Conservation (phyloP, 1,140 invertebrate species). For the Drosophila chauvacae region DNA sequence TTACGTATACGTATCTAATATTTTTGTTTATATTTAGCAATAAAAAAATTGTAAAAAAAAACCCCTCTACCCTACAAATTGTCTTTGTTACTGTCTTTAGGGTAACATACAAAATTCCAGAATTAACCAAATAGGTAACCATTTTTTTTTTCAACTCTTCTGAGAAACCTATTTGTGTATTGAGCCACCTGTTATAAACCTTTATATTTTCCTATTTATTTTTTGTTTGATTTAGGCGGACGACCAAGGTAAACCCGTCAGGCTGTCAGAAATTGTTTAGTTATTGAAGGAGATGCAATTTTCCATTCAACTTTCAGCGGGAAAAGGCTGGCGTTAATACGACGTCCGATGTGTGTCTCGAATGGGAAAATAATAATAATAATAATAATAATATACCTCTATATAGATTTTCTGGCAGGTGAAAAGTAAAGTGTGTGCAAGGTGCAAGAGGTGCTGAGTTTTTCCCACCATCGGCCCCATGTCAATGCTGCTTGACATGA, state of each 20-base stretch:
- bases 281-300: conserved; percentile 30
- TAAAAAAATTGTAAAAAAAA: neutral
- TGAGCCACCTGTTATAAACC: neutral
- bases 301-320: conserved; percentile 29
- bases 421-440: conserved; percentile 39
- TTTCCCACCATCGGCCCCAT: conserved; percentile 1
- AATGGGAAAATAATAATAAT: conserved; percentile 19
- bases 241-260: conserved; percentile 1
- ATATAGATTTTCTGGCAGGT: conserved; percentile 20
- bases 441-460: conserved; percentile 39
- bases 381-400: conserved; percentile 6
- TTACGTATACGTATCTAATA: neutral
- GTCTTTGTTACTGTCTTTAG: neutral
- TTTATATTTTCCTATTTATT: neutral
- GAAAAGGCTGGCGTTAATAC: conserved; percentile 28
- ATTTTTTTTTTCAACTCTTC: neutral
- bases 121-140: neutral
- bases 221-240: neutral
- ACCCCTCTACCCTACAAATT: neutral
- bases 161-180: neutral
- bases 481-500: conserved; percentile 72
- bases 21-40: neutral
- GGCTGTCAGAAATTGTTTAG: conserved; percentile 24
- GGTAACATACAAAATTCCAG: neutral
- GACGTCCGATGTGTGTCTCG: neutral